Conservation (phyloP, 2,797 vertebrate species). For the Nyctibius grandis region DNA sequence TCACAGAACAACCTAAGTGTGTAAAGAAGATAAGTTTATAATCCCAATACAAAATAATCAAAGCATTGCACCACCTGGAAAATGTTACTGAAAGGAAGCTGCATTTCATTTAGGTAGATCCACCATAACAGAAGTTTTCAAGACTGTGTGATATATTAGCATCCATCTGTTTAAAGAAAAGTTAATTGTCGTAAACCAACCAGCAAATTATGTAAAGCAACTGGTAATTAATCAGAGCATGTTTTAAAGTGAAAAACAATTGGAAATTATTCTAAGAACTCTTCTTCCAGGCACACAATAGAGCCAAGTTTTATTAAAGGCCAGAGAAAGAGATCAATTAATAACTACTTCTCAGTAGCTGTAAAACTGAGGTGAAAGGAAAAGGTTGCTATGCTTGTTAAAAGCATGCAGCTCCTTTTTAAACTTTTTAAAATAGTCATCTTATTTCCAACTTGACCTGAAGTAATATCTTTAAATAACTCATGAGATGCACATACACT, state of each 20-base stretch:
- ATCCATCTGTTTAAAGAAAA: conserved; percentile 55
- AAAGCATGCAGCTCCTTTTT: neutral
- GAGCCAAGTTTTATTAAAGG: conserved; percentile 51
- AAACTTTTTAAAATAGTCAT: neutral
- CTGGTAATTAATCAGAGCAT: conserved; percentile 51
- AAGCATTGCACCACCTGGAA: conserved; percentile 43
- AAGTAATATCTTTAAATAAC: neutral
- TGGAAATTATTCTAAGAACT: conserved; percentile 55
- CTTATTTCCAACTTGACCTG: neutral
- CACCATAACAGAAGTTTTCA: conserved; percentile 20
- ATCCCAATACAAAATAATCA: neutral
- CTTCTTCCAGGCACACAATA: conserved; percentile 18
- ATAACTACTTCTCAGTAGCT: conserved; percentile 2
- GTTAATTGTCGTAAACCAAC: conserved; percentile 42
- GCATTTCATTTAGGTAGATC: conserved; percentile 29
- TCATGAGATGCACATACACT: neutral
- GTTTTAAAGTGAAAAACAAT: conserved; percentile 39
- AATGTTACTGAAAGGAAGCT: neutral
- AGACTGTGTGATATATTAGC: conserved; percentile 28
- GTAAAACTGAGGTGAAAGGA: neutral
- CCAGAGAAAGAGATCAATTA: conserved; percentile 52
- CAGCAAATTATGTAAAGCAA: conserved; percentile 53
- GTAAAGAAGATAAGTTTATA: conserved; percentile 9
- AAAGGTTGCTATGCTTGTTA: neutral
- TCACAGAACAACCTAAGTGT: neutral